Base-by-base conservation (phyloP, 2,113 vertebrate species). In the Pseudolaguvia tuberculata region DNA sequence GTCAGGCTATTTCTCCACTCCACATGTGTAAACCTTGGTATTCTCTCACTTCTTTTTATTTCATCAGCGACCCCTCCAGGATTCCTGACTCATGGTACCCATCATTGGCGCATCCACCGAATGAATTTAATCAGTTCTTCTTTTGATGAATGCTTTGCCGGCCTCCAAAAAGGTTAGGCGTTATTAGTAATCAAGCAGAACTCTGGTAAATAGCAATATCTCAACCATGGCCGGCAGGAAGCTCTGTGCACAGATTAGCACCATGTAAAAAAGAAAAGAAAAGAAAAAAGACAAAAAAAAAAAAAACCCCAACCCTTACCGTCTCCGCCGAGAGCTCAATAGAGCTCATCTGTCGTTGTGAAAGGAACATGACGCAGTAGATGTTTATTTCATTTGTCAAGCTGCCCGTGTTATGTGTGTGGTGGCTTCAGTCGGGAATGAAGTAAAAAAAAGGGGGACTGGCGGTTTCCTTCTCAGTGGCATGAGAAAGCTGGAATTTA, bases 121-220 rank as follows among this genome's bases (percentile, higher is more conserved):
- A 75, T 61, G 35, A 13, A 62, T 80, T 76, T 80, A 75, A 78
- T 78, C 76, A 78, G 21, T 17, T 21, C 21, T 66, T 66, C 52
- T 25, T 78, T 77, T 83, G 81, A 82, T 78, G 73, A 75, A 86
- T 80, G 56, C 51, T 45, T 77, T 57, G 50, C 57, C 17, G 58
- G 69, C 14, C 75, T 72, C 47, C 67, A 72, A 62, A 81, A 86
- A 80, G 62, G 71, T 85, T 80, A 83, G 78, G 27, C 18, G 59
- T 81, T 86, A 82, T 84, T 80, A 84, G 61, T 56, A 74, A 81
- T 81, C 77, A 65, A 29, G 77, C 35, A 73, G 66, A 79, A 62
- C 63, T 65, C 52, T 1, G 15, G 25, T 72, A 78, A 75, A 83
- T 68, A 72, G 62, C 70, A 73, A 78, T 78, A 80, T 80, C 80